Base-by-base conservation (phyloP, 2,888 invertebrate genomes). In the Argyresthia goedartella region DNA sequence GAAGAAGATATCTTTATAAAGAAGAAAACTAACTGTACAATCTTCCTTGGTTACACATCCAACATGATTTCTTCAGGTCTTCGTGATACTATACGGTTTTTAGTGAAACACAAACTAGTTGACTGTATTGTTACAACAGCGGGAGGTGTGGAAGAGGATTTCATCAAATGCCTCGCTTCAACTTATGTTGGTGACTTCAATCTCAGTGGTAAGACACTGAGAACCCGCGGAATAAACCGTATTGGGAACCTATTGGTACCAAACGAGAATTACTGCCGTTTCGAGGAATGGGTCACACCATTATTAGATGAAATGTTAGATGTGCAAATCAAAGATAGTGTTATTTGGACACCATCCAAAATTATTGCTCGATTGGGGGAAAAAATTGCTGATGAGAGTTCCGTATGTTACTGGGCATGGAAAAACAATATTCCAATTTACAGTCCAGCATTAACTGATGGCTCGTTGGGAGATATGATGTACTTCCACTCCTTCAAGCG, bases 71-170 rank as follows among this genome's bases (percentile, higher is more conserved):
- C 99, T 0, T 95, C 95, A 52, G 99, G 99, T 2, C 82, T 99
- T 54, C 87, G 99, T 56, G 99, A 99, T 67, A 93, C 95, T 0
- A 91, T 99, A 56, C 86, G 93, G 52, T 99, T 95, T 87, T 61
- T 86, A 58, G 82, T 85, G 0, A 85, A 81, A 68, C 81, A 86
- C 55, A 86, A 79, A 71, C 91, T 97, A 88, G 91, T 99, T 36
- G 99, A 99, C 77, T 97, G 97, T 69, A 89, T 99, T 57, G 99
- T 99, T 1, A 95, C 99, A 0, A 97, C 98, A 10, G 99, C 99
- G 0, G 99, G 99, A 1, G 99, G 99, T 0, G 89, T 99, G 0
- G 99, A 99, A 76, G 99, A 99, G 81, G 99, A 99, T 84, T 91
- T 99, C 47, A 99, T 99, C 45, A 99, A 99, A 87, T 99, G 99